Base-by-base conservation (phyloP, 2,797 vertebrate species). In the Premnoplex brunnescens region DNA sequence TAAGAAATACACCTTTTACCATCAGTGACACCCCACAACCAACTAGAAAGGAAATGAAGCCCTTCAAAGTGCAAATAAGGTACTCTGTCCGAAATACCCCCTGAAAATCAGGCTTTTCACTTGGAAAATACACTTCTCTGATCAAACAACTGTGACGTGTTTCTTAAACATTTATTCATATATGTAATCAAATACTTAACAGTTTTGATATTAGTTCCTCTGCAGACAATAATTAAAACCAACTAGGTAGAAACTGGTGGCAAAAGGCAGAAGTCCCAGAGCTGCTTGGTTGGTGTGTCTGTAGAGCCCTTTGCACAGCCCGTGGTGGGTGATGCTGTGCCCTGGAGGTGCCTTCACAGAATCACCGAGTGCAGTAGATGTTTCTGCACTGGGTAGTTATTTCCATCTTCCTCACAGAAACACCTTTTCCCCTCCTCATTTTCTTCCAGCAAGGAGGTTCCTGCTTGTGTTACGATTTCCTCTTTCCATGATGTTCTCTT, bases 271-370 rank as follows among this genome's bases (percentile, higher is more conserved):
- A 71, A 34, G 7, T 32, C 7, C 22, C 58, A 27, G 74, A 69
- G 77, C 67, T 79, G 69, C 15, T 1, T 14, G 49, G 72, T 23
- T 63, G 51, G 10, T 72, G 27, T 73, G 7, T 23, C 16, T 60
- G 27, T 32, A 28, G 49, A 46, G 66, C 32, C 60, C 41, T 30
- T 39, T 12, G 39, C 20, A 3, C 9, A 59, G 73, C 66, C 58
- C 0, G 0, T 16, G 28, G 27, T 19, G 26, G 24, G 58, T 66
- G 63, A 14, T 36, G 26, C 48, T 69, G 68, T 0, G 2, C 26
- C 24, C 62, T 52, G 82, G 27, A 43, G 0, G 0, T 59, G 51
- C 56, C 44, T 36, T 37, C 69, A 60, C 41, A 67, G n/a, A 49
- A 54, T 26, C 76, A 52, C 34, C n/a, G 43, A 72, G 14, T 44